phyloP scores from a whole-genome alignment of 2,797 vertebrate species.

The Ptychadena robeensis region DNA sequence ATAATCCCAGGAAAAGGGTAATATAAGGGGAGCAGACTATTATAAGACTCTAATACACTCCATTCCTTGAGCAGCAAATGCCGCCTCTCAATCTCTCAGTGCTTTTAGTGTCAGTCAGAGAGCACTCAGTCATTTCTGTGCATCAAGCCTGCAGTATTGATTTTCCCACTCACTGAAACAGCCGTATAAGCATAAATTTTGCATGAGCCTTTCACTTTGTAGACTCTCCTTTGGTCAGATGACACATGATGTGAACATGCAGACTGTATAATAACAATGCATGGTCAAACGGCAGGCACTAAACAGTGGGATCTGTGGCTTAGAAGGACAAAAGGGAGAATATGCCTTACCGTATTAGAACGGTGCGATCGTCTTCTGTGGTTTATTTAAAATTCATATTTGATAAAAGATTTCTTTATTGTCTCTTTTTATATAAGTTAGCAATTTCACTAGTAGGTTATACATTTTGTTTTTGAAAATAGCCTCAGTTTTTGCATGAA shows the following conservation, averaged over 20 bases:
- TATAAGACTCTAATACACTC: slow-evolving; percentile 87
- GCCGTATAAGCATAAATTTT: slow-evolving; percentile 99
- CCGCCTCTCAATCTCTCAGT: slow-evolving; percentile 85
- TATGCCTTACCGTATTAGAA: slow-evolving; percentile 66
- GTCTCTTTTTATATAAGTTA: no score
- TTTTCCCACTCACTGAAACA: slow-evolving; percentile 99
- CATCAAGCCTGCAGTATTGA: slow-evolving; percentile 97
- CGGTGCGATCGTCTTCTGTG: background rate
- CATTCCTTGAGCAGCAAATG: slow-evolving; percentile 88
- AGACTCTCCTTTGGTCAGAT: slow-evolving; percentile 91
- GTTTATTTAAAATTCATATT: background rate
- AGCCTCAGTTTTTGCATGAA: background rate
- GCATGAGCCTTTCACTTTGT: slow-evolving; percentile 98
- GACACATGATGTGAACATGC: slow-evolving; percentile 93
- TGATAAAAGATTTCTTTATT: no score
- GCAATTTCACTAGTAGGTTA: background rate
- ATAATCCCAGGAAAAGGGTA: slow-evolving; percentile 92
- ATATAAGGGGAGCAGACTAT: slow-evolving; percentile 91
- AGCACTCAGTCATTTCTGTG: slow-evolving; percentile 96
- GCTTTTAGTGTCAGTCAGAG: slow-evolving; percentile 99
- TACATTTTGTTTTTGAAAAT: background rate
- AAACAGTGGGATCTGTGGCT: slow-evolving; percentile 70
- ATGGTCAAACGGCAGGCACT: slow-evolving; percentile 82
- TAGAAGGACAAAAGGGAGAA: slow-evolving; percentile 74
- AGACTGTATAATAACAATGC: slow-evolving; percentile 88